Evolutionary conservation across 2,888 invertebrate genomes (phyloP).

Genomic region (Scaptomyza cyrtandrae): DNA sequence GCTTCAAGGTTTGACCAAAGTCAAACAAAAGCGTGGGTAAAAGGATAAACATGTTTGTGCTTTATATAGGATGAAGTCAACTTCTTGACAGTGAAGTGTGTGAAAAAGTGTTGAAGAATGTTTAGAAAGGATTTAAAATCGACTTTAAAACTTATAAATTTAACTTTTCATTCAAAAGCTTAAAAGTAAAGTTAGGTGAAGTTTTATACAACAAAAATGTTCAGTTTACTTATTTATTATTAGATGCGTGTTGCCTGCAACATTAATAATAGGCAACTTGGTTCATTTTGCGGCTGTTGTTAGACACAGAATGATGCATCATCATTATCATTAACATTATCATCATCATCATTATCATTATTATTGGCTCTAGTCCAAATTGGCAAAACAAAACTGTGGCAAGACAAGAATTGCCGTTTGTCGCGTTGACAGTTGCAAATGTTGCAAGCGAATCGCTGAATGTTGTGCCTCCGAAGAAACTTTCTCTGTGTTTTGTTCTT

Average conservation of each 20-base stretch:
- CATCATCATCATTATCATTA: constrained; percentile 24
- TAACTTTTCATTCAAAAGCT: too few relatives aligned
- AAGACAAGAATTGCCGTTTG: constrained; percentile 53
- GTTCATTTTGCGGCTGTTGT: constrained; percentile 4
- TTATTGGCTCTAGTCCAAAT: constrained; percentile 73
- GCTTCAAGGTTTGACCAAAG: constrained; percentile 52
- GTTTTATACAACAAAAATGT: neutral
- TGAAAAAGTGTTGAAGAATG: too few relatives aligned
- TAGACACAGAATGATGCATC: neutral
- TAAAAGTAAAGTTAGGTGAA: too few relatives aligned
- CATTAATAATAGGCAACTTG: constrained; percentile 46
- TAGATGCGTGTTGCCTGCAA: neutral
- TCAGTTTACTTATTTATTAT: constrained; percentile 5
- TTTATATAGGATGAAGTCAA: neutral
- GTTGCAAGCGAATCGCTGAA: constrained; percentile 54
- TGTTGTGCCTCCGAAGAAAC: constrained; percentile 11
- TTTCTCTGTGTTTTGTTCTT: constrained; percentile 19
- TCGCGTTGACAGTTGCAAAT: constrained; percentile 78
- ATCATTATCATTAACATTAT: neutral
- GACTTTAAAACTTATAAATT: too few relatives aligned
- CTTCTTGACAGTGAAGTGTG: neutral
- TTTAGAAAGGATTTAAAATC: neutral
- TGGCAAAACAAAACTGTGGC: constrained; percentile 63
- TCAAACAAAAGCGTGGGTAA: constrained; percentile 21
- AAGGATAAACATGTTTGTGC: constrained; percentile 11